Base-by-base conservation (phyloP, 2,113 vertebrate species). In the Alligator sinensis region DNA sequence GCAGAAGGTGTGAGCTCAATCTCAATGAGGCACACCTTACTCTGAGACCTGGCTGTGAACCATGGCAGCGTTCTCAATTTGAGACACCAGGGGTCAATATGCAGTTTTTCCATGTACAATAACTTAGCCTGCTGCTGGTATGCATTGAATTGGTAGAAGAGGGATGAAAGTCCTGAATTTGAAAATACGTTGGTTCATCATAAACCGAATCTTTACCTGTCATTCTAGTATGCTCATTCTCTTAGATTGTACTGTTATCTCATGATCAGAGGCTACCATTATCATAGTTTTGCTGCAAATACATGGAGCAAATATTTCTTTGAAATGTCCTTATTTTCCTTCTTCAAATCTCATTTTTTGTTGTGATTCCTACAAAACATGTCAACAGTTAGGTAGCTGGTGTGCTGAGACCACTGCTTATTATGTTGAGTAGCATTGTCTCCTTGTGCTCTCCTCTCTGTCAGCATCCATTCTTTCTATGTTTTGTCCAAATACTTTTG, bases 241-340 rank as follows among this genome's bases (percentile, higher is more conserved):
- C 21, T 76, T 38, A 1, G 2, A 2, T 18, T 47, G 61, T 38
- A 10, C 7, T 63, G 58, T 28, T 92, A 70, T 76, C 63, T 61
- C 77, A 80, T 58, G 66, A 47, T 62, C 61, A 30, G 10, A 86
- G 64, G 21, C 18, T 90, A 47, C 78, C 62, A 25, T 30, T 60
- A 0, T 0, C 0, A 9, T 77, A 21, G 2, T 60, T 21, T 62
- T 62, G 0, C 57, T 84, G 21, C 4, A 60, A 82, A 66, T 66
- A 30, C 1, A 1, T 5, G n/a, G 64, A 85, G 15, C 30, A 86
- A 47, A 12, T 24, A 47, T 25, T 47, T 47, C 47, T 47, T 47
- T 47, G 57, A 81, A 76, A 79, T 11, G 11, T 47, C 38, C 19
- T 78, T 30, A 34, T 9, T 63, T 9, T 27, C 24, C 58, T 68